Conservation (phyloP, 2,888 invertebrate species). For the Penaeus monodon region DNA sequence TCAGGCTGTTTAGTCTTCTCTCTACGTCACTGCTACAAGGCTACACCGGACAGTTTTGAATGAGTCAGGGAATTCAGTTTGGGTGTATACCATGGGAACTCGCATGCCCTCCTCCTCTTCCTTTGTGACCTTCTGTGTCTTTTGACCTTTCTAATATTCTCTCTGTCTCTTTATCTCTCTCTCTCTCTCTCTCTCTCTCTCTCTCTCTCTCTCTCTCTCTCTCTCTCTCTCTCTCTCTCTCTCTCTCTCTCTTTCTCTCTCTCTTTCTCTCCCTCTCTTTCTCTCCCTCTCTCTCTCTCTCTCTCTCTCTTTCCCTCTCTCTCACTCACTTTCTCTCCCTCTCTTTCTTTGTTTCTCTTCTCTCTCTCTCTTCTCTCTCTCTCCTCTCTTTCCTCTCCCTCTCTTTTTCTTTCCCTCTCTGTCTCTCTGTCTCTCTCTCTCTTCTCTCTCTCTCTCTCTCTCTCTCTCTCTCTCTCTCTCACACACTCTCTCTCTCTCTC, state of each 20-base stretch:
- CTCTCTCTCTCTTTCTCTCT: not conserved
- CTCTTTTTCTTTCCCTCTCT: not conserved
- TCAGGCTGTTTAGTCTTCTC: too few species aligned
- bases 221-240: not conserved
- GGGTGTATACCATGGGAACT: not conserved
- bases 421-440: not conserved
- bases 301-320: not conserved
- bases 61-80: too few species aligned
- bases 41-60: too few species aligned
- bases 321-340: not conserved
- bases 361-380: not conserved
- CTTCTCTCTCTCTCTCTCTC: not conserved
- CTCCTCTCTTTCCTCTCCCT: too few species aligned
- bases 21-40: too few species aligned
- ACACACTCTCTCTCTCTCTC: not conserved
- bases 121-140: constrained; percentile 18
- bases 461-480: not conserved
- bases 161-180: constrained; percentile 2
- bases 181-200: not conserved
- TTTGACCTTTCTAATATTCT: not conserved
- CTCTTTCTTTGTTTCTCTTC: constrained; percentile 12
- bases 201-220: not conserved
- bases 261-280: not conserved
- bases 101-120: not conserved
- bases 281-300: too few species aligned